Conservation (phyloP, 2,797 vertebrate genomes). For the Cyprinodon diabolis region DNA sequence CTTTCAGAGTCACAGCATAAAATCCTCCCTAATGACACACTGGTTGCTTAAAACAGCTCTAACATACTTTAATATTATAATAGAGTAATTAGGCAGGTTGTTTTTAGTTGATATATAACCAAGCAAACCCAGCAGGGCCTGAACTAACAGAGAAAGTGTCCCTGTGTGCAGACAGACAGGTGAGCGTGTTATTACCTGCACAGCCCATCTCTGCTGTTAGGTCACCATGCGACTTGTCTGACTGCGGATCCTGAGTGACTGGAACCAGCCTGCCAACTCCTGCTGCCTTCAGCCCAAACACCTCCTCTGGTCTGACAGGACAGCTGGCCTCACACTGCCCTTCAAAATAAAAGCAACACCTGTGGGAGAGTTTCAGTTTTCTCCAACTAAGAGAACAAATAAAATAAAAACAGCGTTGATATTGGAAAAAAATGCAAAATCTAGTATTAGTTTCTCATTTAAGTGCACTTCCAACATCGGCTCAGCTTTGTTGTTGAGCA, state of each 20-base stretch:
- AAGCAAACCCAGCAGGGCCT: background rate
- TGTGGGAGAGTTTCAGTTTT: no score
- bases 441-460: background rate
- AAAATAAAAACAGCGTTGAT: background rate
- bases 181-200: slow-evolving; percentile 49
- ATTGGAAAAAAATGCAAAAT: no score
- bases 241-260: background rate
- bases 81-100: background rate
- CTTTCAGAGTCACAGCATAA: background rate
- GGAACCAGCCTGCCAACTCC: background rate
- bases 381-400: no score
- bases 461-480: background rate
- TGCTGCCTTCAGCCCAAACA: background rate
- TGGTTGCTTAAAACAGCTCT: background rate
- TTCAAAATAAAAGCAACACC: slow-evolving; percentile 60
- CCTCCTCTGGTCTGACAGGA: background rate
- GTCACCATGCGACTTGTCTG: slow-evolving; percentile 32
- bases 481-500: background rate
- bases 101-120: background rate
- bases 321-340: background rate
- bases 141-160: background rate
- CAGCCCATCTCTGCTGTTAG: slow-evolving; percentile 50
- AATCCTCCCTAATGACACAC: background rate
- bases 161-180: background rate
- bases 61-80: background rate